Conservation (phyloP, 2,797 vertebrate species). For the Eurystomus glaucurus region DNA sequence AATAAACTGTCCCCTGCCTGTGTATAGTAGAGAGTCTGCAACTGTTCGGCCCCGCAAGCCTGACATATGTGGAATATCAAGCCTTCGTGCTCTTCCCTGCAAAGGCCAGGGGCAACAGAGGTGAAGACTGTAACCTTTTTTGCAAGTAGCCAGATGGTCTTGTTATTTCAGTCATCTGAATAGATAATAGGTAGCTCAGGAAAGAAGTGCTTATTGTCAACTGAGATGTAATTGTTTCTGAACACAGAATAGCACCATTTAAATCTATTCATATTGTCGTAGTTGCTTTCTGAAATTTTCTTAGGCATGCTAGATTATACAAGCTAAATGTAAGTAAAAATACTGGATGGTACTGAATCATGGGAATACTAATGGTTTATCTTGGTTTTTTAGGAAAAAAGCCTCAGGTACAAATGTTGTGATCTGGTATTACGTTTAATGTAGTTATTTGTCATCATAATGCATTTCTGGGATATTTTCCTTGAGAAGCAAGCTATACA, state of each 20-base stretch:
- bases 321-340: background rate
- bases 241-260: background rate
- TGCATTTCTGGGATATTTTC: background rate
- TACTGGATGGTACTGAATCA: background rate
- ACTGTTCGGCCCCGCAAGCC: background rate
- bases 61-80: constrained; percentile 39
- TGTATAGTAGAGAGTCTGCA: background rate
- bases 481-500: background rate
- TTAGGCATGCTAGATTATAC: background rate
- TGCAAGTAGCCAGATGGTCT: constrained; percentile 53
- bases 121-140: constrained; percentile 24
- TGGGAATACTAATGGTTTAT: background rate
- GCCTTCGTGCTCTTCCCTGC: background rate
- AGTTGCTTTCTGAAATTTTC: background rate
- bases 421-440: background rate
- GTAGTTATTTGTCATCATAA: background rate
- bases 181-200: background rate
- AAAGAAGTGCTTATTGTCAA: background rate
- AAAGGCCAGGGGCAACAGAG: constrained; percentile 15
- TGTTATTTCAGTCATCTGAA: constrained; percentile 50
- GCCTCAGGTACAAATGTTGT: background rate
- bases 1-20: background rate
- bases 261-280: background rate
- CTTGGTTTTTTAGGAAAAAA: background rate
- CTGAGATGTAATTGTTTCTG: background rate